phyloP scores from a whole-genome alignment of 2,113 vertebrate species.

The Siniperca knerii region DNA sequence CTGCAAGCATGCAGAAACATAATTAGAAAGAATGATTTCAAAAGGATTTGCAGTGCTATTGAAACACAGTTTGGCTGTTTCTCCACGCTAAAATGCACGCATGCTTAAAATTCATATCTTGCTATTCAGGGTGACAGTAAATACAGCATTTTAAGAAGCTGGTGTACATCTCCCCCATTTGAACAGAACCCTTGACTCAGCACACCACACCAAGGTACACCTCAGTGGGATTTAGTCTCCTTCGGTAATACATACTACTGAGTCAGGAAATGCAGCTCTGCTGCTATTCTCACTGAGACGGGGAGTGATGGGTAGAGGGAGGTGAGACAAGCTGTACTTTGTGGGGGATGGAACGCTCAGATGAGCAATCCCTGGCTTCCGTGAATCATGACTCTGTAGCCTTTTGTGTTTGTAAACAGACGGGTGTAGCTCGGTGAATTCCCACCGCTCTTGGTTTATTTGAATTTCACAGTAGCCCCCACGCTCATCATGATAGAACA shows the following conservation, averaged over 20 bases:
- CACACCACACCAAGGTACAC: constrained; percentile 24
- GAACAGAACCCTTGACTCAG: constrained; percentile 64
- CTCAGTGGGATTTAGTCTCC: constrained; percentile 44
- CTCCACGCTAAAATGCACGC: not conserved
- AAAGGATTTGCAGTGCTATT: constrained; percentile 28
- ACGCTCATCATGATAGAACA: constrained; percentile 4
- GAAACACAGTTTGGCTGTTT: constrained; percentile 6
- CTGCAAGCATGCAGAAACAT: constrained; percentile 34
- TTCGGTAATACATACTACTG: constrained; percentile 47
- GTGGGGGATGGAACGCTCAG: constrained; percentile 52
- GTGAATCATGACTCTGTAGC: constrained; percentile 44
- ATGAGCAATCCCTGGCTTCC: constrained; percentile 39
- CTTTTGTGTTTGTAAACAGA: constrained; percentile 61
- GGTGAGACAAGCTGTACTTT: constrained; percentile 45
- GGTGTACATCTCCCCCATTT: constrained; percentile 22
- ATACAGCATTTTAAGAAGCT: constrained; percentile 30
- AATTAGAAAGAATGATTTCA: constrained; percentile 9
- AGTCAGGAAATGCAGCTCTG: constrained; percentile 63
- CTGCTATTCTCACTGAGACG: constrained; percentile 32
- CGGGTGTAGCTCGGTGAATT: constrained; percentile 12
- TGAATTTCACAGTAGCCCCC: constrained; percentile 44
- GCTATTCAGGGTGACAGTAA: constrained; percentile 13
- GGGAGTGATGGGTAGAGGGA: constrained; percentile 36
- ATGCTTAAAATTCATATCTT: constrained; percentile 17
- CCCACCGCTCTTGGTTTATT: constrained; percentile 27